These are phyloP conservation scores for Pampusana beccarii DNA, from an alignment of 2,113 vertebrate species.

Conservation along the genomic window DNA sequence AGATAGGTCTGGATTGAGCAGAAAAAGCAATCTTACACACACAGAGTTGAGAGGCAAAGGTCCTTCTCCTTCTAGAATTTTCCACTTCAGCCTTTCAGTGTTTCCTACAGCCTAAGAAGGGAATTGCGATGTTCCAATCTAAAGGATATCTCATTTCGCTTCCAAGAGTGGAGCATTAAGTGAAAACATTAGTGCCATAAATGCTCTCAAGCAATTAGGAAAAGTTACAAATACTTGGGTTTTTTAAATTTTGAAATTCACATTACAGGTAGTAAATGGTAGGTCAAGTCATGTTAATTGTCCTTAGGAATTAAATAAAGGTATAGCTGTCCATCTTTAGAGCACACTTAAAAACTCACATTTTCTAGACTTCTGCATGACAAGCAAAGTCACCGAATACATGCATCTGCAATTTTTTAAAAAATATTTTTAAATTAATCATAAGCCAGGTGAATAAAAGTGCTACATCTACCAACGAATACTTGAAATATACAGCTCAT, in stretches of 20 bases:
- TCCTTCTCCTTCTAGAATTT: not conserved
- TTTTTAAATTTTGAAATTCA: not conserved
- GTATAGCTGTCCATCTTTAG: not conserved
- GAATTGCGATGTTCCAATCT: not conserved
- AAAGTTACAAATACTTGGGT: not conserved
- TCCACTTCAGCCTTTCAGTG: not conserved
- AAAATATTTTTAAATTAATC: not conserved
- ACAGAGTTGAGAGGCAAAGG: not conserved
- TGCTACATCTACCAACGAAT: not conserved
- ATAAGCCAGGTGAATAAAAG: not conserved
- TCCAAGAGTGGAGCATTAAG: not conserved
- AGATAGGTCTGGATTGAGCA: not conserved
- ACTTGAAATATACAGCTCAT: not conserved
- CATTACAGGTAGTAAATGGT: not conserved
- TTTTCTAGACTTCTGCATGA: not conserved
- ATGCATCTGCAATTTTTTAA: not conserved
- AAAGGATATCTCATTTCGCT: not conserved
- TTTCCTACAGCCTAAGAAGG: not conserved
- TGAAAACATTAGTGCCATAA: not conserved
- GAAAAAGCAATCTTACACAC: not conserved
- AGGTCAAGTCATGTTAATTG: not conserved
- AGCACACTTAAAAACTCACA: not conserved
- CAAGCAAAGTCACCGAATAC: not conserved
- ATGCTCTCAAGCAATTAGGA: not conserved
- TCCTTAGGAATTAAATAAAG: not conserved